phyloP scores from a whole-genome alignment of 2,797 vertebrate genomes.

The Sphaeramia orbicularis region DNA sequence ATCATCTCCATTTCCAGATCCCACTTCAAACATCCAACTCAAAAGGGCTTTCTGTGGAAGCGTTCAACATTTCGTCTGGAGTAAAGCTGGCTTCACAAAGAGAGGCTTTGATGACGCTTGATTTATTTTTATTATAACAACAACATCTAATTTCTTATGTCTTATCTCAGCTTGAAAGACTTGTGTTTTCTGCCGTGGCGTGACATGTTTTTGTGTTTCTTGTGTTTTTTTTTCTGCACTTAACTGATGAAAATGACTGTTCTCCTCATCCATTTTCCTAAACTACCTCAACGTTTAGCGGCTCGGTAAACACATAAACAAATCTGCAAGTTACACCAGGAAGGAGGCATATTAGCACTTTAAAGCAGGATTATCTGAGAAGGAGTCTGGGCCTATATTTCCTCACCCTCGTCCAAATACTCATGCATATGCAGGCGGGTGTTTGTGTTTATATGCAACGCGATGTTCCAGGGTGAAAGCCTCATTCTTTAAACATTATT shows the following conservation, averaged over 20 bases:
- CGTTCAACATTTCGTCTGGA: constrained; percentile 15
- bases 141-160: constrained; percentile 44
- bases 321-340: background rate
- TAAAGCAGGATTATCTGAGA: constrained; percentile 10
- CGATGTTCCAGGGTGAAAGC: too few species aligned
- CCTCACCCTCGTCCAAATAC: constrained; percentile 6
- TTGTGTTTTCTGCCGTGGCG: constrained; percentile 22
- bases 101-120: constrained; percentile 11
- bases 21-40: constrained; percentile 55
- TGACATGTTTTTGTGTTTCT: constrained; percentile 15
- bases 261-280: constrained; percentile 19
- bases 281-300: constrained; percentile 30
- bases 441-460: too few species aligned
- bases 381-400: too few species aligned
- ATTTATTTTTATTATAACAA: constrained; percentile 43
- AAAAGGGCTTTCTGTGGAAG: constrained; percentile 24
- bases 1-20: too few species aligned
- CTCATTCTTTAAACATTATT: constrained; percentile 35
- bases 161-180: constrained; percentile 11
- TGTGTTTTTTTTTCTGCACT: background rate
- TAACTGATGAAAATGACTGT: constrained; percentile 36
- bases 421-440: background rate
- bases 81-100: constrained; percentile 33
- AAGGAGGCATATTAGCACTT: constrained; percentile 1
- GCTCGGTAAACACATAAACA: constrained; percentile 21